phyloP scores from a whole-genome alignment of 2,797 vertebrate genomes.

The Gobio occitaniae region DNA sequence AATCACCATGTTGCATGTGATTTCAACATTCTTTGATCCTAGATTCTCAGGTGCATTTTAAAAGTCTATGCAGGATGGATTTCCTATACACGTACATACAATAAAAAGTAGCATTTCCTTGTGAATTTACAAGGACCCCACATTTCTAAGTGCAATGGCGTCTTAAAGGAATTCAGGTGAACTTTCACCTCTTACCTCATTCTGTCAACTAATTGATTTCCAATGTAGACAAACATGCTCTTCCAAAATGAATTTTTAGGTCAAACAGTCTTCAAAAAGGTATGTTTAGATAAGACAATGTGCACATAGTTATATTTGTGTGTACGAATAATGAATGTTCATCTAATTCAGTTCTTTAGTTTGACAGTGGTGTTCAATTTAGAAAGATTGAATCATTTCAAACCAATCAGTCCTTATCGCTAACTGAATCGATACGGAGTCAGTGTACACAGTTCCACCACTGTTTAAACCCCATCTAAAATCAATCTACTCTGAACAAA shows the following conservation, averaged over 20 bases:
- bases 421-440: neutral
- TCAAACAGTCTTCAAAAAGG: neutral
- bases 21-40: neutral
- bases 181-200: constrained; percentile 52
- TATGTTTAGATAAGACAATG: neutral
- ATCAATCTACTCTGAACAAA: neutral
- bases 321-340: too few species aligned
- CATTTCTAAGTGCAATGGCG: constrained; percentile 44
- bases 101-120: neutral
- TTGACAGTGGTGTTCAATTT: neutral
- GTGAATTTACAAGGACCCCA: constrained; percentile 27
- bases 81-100: neutral
- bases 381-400: neutral
- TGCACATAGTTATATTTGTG: neutral
- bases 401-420: neutral
- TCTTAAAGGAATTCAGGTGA: constrained; percentile 53
- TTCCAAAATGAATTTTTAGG: neutral
- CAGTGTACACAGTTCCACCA: neutral
- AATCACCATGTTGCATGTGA: constrained; percentile 10
- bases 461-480: neutral
- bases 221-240: constrained; percentile 19
- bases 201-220: constrained; percentile 31
- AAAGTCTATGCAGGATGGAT: neutral
- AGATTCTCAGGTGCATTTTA: neutral
- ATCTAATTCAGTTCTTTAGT: neutral